Conservation (phyloP, 2,797 vertebrate species). For the Lerista edwardsae region DNA sequence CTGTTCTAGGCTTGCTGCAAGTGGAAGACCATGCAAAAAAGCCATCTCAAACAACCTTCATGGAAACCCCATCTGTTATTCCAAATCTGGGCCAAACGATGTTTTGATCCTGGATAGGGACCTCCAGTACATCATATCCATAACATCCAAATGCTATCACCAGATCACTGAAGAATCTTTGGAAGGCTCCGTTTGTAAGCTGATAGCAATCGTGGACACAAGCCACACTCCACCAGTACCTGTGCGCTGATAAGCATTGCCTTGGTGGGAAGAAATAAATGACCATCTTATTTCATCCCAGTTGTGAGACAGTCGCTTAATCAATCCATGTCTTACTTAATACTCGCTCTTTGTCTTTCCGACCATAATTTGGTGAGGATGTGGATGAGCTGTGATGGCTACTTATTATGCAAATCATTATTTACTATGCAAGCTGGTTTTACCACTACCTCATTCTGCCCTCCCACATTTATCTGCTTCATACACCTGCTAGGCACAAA, state of each 20-base stretch:
- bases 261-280: slow-evolving; percentile 22
- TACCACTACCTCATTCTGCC: slow-evolving; percentile 35
- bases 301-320: slow-evolving; percentile 17
- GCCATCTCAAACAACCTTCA: neutral
- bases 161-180: neutral
- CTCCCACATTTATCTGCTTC: slow-evolving; percentile 43
- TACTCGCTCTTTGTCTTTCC: slow-evolving; percentile 19
- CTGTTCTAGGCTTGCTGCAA: neutral
- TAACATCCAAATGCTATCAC: neutral
- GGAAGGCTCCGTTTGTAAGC: neutral
- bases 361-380: slow-evolving; percentile 19
- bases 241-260: neutral
- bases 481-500: slow-evolving; percentile 33
- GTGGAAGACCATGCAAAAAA: neutral
- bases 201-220: neutral
- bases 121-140: neutral
- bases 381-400: slow-evolving; percentile 25
- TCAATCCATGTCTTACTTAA: slow-evolving; percentile 36
- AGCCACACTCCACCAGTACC: neutral
- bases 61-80: neutral
- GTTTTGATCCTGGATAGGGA: neutral
- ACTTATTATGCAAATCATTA: slow-evolving; percentile 40
- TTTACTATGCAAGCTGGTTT: slow-evolving; percentile 35
- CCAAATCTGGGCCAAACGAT: neutral
- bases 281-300: slow-evolving; percentile 26